These are phyloP conservation scores for Drosophila pseudotalamancana DNA, from an alignment of 2,888 invertebrate species.

Conservation along the genomic window DNA sequence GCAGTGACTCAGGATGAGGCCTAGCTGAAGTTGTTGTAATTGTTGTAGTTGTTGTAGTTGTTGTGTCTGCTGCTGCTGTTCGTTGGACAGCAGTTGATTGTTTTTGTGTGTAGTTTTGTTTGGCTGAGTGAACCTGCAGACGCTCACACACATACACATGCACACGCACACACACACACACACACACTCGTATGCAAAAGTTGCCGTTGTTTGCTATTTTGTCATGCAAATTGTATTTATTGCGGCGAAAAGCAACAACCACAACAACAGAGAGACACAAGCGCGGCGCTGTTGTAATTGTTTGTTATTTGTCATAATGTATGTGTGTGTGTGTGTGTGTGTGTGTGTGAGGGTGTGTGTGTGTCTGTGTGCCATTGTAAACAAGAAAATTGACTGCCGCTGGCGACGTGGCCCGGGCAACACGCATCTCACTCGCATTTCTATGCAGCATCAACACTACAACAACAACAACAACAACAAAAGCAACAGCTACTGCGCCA, in stretches of 20 bases:
- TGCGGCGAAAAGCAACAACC: conserved; percentile 68
- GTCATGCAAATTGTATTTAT: conserved; percentile 79
- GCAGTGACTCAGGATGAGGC: conserved; percentile 40
- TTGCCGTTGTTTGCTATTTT: conserved; percentile 77
- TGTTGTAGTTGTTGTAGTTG: conserved; percentile 10
- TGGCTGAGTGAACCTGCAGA: conserved; percentile 75
- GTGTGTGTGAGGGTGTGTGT: conserved; percentile 5
- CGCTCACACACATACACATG: conserved; percentile 27
- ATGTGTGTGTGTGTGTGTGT: conserved; percentile 13
- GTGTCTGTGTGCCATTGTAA: conserved; percentile 49
- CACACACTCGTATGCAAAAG: conserved; percentile 45
- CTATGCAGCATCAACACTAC: conserved; percentile 31
- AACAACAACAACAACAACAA: conserved; percentile 10
- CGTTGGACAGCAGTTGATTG: conserved; percentile 68
- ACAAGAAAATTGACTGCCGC: conserved; percentile 75
- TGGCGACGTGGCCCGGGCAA: conserved; percentile 42
- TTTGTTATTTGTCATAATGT: conserved; percentile 70
- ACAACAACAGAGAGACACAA: conserved; percentile 53
- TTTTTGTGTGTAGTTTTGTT: conserved; percentile 77
- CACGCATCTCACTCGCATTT: conserved; percentile 44
- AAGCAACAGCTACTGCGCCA: neutral
- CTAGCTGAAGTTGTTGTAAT: conserved; percentile 34
- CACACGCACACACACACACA: neutral
- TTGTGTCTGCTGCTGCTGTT: conserved; percentile 26
- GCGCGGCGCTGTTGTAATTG: conserved; percentile 65